Evolutionary conservation across 2,888 invertebrate genomes (phyloP), one percentile per base, ranked within the genome.

Genomic region (Hermaeophaga mercurialis): DNA sequence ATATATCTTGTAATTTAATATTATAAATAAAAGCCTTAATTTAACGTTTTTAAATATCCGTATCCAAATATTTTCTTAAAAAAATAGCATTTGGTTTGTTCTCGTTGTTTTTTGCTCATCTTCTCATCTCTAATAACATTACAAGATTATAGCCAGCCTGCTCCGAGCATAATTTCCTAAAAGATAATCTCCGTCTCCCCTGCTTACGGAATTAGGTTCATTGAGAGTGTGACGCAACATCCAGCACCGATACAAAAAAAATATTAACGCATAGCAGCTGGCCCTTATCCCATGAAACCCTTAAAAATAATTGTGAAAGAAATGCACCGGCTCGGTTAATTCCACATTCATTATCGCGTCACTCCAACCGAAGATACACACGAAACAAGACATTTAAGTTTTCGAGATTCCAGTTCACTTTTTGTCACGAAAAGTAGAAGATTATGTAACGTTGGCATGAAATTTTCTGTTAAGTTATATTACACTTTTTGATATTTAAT

Each of bases 181-280:
- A 8, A 43, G 24, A 24, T 43, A 43, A 43, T 43, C 11, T 43
- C 11, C 19, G 8, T 39, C 24, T 43, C 26, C 43, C 43, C 24
- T n/a, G 43, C 15, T 43, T 24, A 36, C n/a, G 43, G 12, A 43
- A 43, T 43, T 24, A 43, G 26, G 43, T 14, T 24, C 11, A 43
- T 43, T 24, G 43, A 43, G 43, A 43, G 24, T 43, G 24, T 43
- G 22, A 43, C n/a, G 24, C 43, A 43, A 43, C 41, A 41, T 18
- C 22, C 41, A 22, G n/a, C 4, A 19, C n/a, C 38, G 8, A 6
- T 15, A 24, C 8, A 34, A 34, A 19, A 41, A 52, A 44, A 52
- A 52, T 38, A 12, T 52, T 34, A 52, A 52, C 52, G 52, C 34
- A 52, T 52, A 28, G 19, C 43, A 52, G 31, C 52, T 52, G 52